Evolutionary conservation across 2,113 vertebrate species (phyloP).

Genomic region (Cyprinodon tularosa): DNA sequence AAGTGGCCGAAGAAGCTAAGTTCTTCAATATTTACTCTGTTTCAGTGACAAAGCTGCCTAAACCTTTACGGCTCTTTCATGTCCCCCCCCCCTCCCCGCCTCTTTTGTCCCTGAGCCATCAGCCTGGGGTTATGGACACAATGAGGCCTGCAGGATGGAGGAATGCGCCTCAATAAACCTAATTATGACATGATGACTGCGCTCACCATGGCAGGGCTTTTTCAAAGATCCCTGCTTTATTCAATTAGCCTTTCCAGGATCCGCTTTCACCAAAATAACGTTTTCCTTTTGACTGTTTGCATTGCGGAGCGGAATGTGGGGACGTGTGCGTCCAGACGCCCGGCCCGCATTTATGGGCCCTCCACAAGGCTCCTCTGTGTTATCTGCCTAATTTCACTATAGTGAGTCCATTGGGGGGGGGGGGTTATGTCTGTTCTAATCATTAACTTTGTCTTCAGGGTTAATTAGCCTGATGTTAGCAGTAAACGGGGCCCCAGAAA

Average conservation of each 20-base stretch:
- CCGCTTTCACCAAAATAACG: constrained; percentile 97
- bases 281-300: constrained; percentile 99
- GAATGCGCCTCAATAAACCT: constrained; percentile 99
- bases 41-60: constrained; percentile 98
- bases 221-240: constrained; percentile 98
- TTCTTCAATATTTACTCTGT: constrained; percentile 97
- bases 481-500: constrained; percentile 29
- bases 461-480: constrained; percentile 56
- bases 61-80: constrained; percentile 93
- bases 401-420: constrained; percentile 77
- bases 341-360: constrained; percentile 56
- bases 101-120: constrained; percentile 97
- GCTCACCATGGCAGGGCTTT: constrained; percentile 97
- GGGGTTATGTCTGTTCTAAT: constrained; percentile 57
- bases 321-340: constrained; percentile 28
- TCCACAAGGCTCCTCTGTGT: constrained; percentile 75
- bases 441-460: constrained; percentile 66
- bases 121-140: constrained; percentile 91
- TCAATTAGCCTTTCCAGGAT: constrained; percentile 98
- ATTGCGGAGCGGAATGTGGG: constrained; percentile 90
- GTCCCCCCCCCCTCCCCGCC: constrained; percentile 97
- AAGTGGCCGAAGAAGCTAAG: constrained; percentile 85
- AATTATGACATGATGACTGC: constrained; percentile 99
- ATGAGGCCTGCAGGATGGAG: constrained; percentile 97
- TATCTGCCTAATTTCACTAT: constrained; percentile 97